Evolutionary conservation across 2,113 vertebrate genomes (phyloP).

Genomic region (Macquaria australasica): DNA sequence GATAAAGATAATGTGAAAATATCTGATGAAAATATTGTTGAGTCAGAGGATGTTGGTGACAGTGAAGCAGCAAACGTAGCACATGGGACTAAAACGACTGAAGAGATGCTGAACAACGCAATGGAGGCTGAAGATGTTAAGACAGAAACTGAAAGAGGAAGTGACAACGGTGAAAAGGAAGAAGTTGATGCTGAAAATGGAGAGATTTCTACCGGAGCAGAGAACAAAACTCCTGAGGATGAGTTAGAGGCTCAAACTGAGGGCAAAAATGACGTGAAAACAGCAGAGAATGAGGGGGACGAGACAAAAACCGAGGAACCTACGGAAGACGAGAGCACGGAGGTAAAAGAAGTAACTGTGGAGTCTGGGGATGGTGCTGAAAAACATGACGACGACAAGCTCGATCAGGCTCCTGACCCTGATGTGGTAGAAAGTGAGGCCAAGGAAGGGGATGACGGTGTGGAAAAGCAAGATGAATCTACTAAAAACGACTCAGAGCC

Average conservation of each 20-base stretch:
- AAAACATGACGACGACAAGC: constrained; percentile 1
- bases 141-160: neutral
- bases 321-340: neutral
- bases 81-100: neutral
- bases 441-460: neutral
- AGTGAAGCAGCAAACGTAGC: constrained; percentile 15
- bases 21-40: constrained; percentile 20
- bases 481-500: constrained; percentile 5
- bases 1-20: constrained; percentile 16
- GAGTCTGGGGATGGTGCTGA: constrained; percentile 15
- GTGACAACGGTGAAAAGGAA: constrained; percentile 3
- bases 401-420: neutral
- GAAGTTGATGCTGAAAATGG: constrained; percentile 69
- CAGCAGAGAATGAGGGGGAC: neutral
- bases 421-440: constrained; percentile 7
- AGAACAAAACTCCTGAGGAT: neutral
- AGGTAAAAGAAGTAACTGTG: constrained; percentile 1
- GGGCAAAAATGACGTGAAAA: neutral
- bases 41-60: constrained; percentile 28
- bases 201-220: constrained; percentile 33
- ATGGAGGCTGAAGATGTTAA: neutral
- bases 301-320: constrained; percentile 23
- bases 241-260: constrained; percentile 10
- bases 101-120: neutral
- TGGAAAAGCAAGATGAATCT: constrained; percentile 19